phyloP scores from a whole-genome alignment of 2,113 vertebrate genomes.

The Oophaga pumilio region DNA sequence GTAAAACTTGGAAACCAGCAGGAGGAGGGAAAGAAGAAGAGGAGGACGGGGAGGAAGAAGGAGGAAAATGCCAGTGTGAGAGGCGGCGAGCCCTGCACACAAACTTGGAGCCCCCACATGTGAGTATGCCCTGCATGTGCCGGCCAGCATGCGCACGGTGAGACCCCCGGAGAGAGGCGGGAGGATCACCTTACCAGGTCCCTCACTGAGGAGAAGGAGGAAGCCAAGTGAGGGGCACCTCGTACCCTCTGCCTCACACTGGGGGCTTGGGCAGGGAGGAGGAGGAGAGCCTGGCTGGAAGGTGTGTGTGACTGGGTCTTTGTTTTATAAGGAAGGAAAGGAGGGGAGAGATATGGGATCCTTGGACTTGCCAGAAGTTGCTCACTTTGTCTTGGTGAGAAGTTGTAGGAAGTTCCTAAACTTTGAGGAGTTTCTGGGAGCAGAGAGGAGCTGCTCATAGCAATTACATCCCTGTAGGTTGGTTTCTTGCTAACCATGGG shows the following conservation, averaged over 20 bases:
- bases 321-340: not conserved
- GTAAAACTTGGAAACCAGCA: slow-evolving; percentile 47
- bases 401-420: not conserved
- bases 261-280: slow-evolving; percentile 34
- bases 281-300: slow-evolving; percentile 57
- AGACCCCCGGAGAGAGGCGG: slow-evolving; percentile 64
- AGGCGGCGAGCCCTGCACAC: slow-evolving; percentile 17
- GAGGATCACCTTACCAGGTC: slow-evolving; percentile 75
- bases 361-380: not conserved
- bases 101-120: slow-evolving; percentile 57
- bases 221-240: too few species aligned
- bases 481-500: not conserved
- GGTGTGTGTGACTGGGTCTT: slow-evolving; percentile 47
- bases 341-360: not conserved
- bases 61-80: slow-evolving; percentile 47
- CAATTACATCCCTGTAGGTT: not conserved
- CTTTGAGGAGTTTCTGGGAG: not conserved
- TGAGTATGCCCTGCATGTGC: slow-evolving; percentile 64
- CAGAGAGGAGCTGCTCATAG: not conserved
- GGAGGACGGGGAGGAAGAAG: slow-evolving; percentile 24
- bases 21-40: not conserved
- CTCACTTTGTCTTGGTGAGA: not conserved
- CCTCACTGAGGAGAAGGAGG: slow-evolving; percentile 63
- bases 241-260: too few species aligned
- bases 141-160: not conserved